Evolutionary conservation across 2,113 vertebrate genomes (phyloP).

Genomic region (Ovis canadensis): DNA sequence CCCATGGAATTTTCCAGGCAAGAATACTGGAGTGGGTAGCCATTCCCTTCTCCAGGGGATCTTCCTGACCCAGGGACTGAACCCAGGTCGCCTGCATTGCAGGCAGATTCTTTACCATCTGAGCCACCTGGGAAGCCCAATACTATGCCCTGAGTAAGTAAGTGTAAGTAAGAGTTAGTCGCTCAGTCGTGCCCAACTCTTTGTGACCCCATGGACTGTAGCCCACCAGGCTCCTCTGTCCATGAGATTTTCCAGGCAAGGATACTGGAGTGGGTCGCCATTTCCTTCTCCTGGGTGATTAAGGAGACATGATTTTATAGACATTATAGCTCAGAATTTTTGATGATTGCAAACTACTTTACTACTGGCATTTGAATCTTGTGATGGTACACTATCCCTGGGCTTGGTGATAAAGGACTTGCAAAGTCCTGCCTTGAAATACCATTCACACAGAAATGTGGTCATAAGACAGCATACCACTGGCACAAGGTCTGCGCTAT

Average conservation of each 20-base stretch:
- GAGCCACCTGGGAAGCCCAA: not conserved
- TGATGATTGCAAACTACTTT: not conserved
- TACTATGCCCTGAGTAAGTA: not conserved
- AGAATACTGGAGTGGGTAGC: not conserved
- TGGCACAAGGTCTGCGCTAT: not conserved
- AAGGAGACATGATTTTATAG: not conserved
- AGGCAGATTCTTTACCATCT: not conserved
- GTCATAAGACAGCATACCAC: not conserved
- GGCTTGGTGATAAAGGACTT: not conserved
- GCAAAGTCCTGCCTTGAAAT: not conserved
- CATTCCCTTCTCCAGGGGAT: not conserved
- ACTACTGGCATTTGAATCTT: not conserved
- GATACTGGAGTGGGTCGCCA: too few relatives aligned
- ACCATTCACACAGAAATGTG: not conserved
- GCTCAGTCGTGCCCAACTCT: too few relatives aligned
- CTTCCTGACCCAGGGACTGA: not conserved
- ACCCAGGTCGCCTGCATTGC: not conserved
- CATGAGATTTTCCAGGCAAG: too few relatives aligned
- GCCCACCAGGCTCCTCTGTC: too few relatives aligned
- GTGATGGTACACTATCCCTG: not conserved
- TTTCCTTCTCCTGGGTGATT: not conserved
- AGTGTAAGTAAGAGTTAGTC: too few relatives aligned
- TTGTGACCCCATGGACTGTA: too few relatives aligned
- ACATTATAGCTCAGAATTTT: not conserved
- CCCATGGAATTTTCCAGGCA: not conserved